phyloP scores from a whole-genome alignment of 2,888 invertebrate genomes.

The Mystacides longicornis region DNA sequence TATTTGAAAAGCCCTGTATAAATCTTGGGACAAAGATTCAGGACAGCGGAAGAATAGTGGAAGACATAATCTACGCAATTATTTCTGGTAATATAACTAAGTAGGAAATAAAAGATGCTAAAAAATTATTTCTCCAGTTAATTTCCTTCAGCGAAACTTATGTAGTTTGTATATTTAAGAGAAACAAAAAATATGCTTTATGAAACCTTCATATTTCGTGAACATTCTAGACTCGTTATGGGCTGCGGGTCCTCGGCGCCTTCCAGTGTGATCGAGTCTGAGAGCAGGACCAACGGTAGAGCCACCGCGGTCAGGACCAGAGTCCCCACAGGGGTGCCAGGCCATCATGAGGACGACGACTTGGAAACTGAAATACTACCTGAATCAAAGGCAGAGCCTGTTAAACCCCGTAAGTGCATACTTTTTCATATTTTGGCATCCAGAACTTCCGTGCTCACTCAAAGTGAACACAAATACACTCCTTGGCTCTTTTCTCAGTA shows the following conservation, averaged over 20 bases:
- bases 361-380: conserved; percentile 42
- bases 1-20: no score
- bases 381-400: conserved; percentile 36
- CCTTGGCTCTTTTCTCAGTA: no score
- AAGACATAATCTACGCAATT: no score
- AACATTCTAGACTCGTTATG: conserved; percentile 7
- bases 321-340: neutral
- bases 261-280: conserved; percentile 15
- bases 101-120: no score
- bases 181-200: neutral
- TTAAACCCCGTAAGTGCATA: conserved; percentile 37
- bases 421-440: no score
- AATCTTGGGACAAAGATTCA: no score
- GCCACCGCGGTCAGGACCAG: conserved; percentile 24
- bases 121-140: no score
- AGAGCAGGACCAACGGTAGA: conserved; percentile 15
- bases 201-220: neutral
- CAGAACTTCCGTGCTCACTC: no score
- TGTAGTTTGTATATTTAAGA: neutral
- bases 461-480: no score
- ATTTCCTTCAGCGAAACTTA: no score
- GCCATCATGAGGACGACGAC: conserved; percentile 26
- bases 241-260: conserved; percentile 24
- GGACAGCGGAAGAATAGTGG: no score
- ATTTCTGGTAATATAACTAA: no score